Evolutionary conservation across 2,888 invertebrate genomes (phyloP).

Genomic region (Catocala sponsa): DNA sequence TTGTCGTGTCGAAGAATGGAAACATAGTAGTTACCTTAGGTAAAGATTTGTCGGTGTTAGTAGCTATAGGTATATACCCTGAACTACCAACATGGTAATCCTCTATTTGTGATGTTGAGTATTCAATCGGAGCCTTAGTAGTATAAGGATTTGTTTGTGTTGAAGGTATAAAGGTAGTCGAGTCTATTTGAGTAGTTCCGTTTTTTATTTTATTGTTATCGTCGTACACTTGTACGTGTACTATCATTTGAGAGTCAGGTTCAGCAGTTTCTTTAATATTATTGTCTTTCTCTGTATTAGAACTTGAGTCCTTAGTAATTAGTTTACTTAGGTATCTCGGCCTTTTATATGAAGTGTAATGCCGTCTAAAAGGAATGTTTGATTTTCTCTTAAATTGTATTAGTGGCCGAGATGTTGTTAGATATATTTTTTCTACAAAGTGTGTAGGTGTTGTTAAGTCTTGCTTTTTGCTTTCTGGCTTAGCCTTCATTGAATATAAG

Average conservation of each 20-base stretch:
- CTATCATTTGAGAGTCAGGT: constrained; percentile 86
- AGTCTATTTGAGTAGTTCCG: constrained; percentile 38
- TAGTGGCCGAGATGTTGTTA: constrained; percentile 73
- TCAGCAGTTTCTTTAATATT: constrained; percentile 38
- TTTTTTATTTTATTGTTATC: constrained; percentile 47
- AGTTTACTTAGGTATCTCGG: constrained; percentile 43
- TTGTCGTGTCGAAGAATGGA: constrained; percentile 61
- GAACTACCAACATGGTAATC: constrained; percentile 80
- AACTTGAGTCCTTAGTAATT: constrained; percentile 35
- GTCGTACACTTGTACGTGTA: constrained; percentile 89
- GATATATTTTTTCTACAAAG: constrained; percentile 66
- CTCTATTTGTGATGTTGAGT: constrained; percentile 72
- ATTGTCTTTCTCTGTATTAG: constrained; percentile 29
- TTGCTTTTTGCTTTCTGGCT: constrained; percentile 57
- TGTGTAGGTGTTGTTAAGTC: constrained; percentile 48
- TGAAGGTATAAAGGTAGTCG: constrained; percentile 19
- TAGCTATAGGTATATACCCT: constrained; percentile 71
- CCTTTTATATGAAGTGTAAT: constrained; percentile 61
- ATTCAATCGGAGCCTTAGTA: constrained; percentile 58
- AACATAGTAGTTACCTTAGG: constrained; percentile 55
- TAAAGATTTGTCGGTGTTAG: constrained; percentile 31
- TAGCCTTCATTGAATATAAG: constrained; percentile 84
- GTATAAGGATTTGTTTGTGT: constrained; percentile 53
- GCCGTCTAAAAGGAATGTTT: constrained; percentile 56
- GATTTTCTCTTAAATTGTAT: constrained; percentile 77